Evolutionary conservation across 2,888 invertebrate genomes (phyloP).

Genomic region (Scaeva pyrastri): DNA sequence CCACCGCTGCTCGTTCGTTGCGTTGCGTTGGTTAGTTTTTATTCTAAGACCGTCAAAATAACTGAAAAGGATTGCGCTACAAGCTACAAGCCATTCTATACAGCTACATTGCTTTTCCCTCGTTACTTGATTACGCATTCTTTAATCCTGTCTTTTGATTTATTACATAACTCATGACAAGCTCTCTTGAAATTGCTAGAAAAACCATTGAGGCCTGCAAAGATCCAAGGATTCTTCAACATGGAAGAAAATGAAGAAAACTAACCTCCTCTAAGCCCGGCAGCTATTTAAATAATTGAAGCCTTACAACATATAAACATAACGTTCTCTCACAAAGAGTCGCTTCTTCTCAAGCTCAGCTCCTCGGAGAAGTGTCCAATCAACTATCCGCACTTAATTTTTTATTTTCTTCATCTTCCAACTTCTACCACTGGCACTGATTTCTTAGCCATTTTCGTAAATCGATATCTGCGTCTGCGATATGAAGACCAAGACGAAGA

Average conservation of each 20-base stretch:
- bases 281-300: constrained; percentile 69
- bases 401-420: constrained; percentile 9
- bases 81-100: background rate
- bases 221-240: constrained; percentile 12
- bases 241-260: constrained; percentile 11
- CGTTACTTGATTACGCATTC: constrained; percentile 49
- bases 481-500: background rate
- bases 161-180: constrained; percentile 41
- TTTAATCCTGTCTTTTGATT: constrained; percentile 51
- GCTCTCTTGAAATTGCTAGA: constrained; percentile 11
- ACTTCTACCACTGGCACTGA: no score
- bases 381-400: constrained; percentile 22
- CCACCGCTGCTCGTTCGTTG: no score
- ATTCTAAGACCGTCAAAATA: background rate
- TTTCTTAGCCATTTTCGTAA: constrained; percentile 40
- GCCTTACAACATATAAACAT: constrained; percentile 13
- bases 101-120: constrained; percentile 3
- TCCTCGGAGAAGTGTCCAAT: constrained; percentile 28
- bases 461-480: constrained; percentile 29
- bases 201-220: constrained; percentile 13
- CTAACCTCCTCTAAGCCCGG: constrained; percentile 29
- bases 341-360: background rate
- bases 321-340: constrained; percentile 6
- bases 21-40: no score
- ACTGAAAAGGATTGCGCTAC: background rate